These are phyloP conservation scores for Elmis aenea DNA, from an alignment of 2,888 invertebrate species.

Conservation along the genomic window DNA sequence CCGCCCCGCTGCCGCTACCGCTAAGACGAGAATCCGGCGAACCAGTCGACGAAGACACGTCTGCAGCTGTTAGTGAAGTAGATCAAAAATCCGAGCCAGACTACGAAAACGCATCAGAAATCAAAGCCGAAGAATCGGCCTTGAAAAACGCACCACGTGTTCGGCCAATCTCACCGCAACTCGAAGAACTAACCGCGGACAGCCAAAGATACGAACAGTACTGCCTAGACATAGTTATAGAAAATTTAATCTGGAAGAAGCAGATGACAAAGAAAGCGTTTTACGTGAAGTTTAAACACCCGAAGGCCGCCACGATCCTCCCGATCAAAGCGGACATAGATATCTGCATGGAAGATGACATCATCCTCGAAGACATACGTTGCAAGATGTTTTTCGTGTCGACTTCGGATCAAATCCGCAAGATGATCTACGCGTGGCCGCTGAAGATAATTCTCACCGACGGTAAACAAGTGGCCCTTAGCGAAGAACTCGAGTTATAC, in stretches of 20 bases:
- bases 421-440: slow-evolving; percentile 33
- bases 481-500: slow-evolving; percentile 29
- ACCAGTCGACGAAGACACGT: too few relatives aligned
- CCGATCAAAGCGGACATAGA: slow-evolving; percentile 31
- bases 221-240: slow-evolving; percentile 33
- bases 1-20: too few relatives aligned
- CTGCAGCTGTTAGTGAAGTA: too few relatives aligned
- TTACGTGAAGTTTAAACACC: slow-evolving; percentile 39
- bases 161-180: neutral
- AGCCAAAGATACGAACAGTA: slow-evolving; percentile 29
- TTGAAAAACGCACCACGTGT: slow-evolving; percentile 24
- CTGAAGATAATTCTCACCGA: slow-evolving; percentile 34
- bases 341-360: slow-evolving; percentile 24
- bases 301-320: slow-evolving; percentile 33
- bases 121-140: slow-evolving; percentile 26
- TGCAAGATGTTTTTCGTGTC: slow-evolving; percentile 36
- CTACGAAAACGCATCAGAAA: too few relatives aligned
- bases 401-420: slow-evolving; percentile 28
- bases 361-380: slow-evolving; percentile 26
- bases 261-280: slow-evolving; percentile 24
- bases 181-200: slow-evolving; percentile 6
- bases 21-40: too few relatives aligned
- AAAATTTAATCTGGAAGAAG: slow-evolving; percentile 31
- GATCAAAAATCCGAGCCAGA: too few relatives aligned
- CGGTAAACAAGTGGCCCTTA: slow-evolving; percentile 28